A percentile compares a stretch with the other conserved stretches of the same genome.
Conservation (phyloP, 2,113 vertebrate species). For the Cheirogaleus medius region DNA sequence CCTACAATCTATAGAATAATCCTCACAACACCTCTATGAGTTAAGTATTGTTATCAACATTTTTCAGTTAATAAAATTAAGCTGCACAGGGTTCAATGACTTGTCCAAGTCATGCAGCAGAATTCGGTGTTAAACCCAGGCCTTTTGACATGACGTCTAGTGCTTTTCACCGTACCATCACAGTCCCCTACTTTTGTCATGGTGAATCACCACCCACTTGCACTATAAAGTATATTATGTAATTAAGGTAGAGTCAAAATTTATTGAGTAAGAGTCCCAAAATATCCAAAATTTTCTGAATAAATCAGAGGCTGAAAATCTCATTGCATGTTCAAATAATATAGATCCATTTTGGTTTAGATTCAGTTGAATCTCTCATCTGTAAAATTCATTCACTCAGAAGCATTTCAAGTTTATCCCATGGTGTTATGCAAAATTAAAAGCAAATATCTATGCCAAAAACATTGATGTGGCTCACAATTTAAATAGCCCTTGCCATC, state of each 20-base stretch:
- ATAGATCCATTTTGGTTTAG: not conserved
- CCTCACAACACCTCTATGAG: not conserved
- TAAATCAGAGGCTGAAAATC: not conserved
- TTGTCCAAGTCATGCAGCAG: not conserved
- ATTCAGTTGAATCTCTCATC: not conserved
- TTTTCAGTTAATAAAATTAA: not conserved
- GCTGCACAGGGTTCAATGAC: not conserved
- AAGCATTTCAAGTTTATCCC: not conserved
- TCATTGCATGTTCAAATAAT: not conserved
- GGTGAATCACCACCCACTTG: not conserved
- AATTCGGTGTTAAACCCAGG: not conserved
- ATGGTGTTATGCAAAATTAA: not conserved
- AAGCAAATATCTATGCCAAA: not conserved
- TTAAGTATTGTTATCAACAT: not conserved
- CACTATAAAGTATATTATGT: not conserved
- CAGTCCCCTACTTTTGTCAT: not conserved
- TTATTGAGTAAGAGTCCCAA: not conserved
- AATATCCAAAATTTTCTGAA: not conserved
- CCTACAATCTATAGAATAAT: not conserved
- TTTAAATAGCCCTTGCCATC: not conserved
- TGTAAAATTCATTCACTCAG: not conserved
- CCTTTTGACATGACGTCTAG: not conserved
- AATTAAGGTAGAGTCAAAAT: not conserved
- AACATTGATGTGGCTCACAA: not conserved
- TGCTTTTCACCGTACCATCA: not conserved